These are phyloP conservation scores for Rhizoglyphus robini DNA, from an alignment of 1,140 invertebrate species.

Conservation along the genomic window DNA sequence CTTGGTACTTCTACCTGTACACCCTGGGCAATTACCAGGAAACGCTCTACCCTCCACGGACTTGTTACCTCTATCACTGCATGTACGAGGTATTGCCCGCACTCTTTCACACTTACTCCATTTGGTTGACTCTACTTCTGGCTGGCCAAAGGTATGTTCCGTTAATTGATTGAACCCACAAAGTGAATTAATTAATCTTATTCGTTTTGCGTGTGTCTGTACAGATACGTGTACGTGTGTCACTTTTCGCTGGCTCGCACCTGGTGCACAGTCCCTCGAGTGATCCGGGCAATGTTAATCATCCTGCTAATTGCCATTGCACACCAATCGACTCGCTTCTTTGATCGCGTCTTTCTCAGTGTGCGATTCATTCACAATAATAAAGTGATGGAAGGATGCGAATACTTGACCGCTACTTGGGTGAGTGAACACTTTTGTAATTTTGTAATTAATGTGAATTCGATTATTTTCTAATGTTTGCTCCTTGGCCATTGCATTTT, in stretches of 20 bases:
- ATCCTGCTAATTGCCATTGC: slow-evolving; percentile 58
- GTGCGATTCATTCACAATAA: slow-evolving; percentile 46
- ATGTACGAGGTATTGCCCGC: slow-evolving; percentile 58
- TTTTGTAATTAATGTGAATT: no score
- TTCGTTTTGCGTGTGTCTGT: no score
- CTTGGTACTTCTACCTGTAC: slow-evolving; percentile 77
- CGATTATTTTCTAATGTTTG: no score
- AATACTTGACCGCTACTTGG: slow-evolving; percentile 67
- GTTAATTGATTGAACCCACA: no score
- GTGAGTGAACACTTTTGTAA: no score
- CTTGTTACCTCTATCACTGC: slow-evolving; percentile 58
- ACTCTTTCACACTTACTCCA: slow-evolving; percentile 78
- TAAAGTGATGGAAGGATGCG: slow-evolving; percentile 32
- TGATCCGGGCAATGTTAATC: slow-evolving; percentile 56
- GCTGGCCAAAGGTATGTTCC: slow-evolving; percentile 67
- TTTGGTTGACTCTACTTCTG: slow-evolving; percentile 72
- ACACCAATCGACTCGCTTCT: slow-evolving; percentile 61
- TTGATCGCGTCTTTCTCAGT: slow-evolving; percentile 43
- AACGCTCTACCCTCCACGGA: slow-evolving; percentile 32
- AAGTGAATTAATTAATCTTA: no score
- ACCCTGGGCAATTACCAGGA: slow-evolving; percentile 70
- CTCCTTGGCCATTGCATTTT: no score
- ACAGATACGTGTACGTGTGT: slow-evolving; percentile 74
- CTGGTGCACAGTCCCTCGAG: slow-evolving; percentile 72
- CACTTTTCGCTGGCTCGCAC: slow-evolving; percentile 65